A percentile compares a stretch with the other conserved stretches of the same genome.
phyloP scores from a whole-genome alignment of 2,113 vertebrate genomes.

The Anguilla rostrata region DNA sequence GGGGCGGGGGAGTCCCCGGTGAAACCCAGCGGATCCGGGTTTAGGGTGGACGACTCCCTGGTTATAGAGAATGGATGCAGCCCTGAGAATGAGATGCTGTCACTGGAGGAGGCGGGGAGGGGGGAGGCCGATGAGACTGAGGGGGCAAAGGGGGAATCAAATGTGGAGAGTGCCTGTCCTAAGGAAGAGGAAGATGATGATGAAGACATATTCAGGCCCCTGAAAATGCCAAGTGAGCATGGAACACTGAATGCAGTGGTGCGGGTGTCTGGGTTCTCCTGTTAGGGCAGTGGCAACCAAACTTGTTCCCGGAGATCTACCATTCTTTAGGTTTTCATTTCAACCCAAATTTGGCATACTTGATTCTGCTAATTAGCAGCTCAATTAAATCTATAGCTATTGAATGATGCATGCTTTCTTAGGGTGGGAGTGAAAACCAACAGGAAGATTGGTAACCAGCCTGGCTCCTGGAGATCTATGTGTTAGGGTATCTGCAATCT shows the following conservation, averaged over 20 bases:
- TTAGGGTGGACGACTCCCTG: conserved; percentile 38
- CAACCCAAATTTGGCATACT: no score
- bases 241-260: not conserved
- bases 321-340: no score
- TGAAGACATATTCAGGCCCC: conserved; percentile 56
- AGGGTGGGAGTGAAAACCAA: no score
- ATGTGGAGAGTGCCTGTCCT: conserved; percentile 39
- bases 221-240: conserved; percentile 62
- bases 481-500: no score
- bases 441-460: no score
- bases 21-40: conserved; percentile 9
- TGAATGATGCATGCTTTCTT: no score
- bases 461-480: no score
- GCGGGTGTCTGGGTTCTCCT: no score
- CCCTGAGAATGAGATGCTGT: conserved; percentile 52
- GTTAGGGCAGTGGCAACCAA: no score
- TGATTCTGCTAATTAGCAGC: no score
- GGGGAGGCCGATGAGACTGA: conserved; percentile 41
- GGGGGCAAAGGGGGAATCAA: conserved; percentile 20
- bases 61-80: conserved; percentile 58
- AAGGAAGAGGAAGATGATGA: conserved; percentile 54
- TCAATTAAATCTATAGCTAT: no score
- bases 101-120: conserved; percentile 49
- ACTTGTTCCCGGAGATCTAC: no score
- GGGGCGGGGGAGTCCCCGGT: conserved; percentile 37